Evolutionary conservation across 2,797 vertebrate genomes (phyloP).

Genomic region (Tragelaphus eurycerus): DNA sequence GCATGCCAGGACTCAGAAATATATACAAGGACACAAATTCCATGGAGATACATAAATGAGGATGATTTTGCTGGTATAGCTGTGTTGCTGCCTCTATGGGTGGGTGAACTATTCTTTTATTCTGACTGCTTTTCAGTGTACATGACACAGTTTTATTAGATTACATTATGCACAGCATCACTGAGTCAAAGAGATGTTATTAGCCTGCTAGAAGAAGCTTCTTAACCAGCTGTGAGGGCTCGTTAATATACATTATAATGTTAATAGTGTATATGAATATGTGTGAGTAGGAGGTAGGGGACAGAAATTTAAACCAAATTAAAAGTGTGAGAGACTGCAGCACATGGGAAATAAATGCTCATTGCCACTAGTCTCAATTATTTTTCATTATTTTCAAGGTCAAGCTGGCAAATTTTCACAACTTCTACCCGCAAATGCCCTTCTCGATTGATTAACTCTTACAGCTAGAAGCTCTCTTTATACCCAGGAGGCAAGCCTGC

Average conservation of each 20-base stretch:
- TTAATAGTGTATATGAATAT: constrained; percentile 72
- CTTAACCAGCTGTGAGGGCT: constrained; percentile 75
- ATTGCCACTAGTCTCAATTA: constrained; percentile 75
- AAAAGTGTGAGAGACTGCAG: constrained; percentile 78
- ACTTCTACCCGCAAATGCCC: constrained; percentile 60
- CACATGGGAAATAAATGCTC: constrained; percentile 70
- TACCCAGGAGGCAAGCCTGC: constrained; percentile 59
- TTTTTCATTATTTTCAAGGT: constrained; percentile 78
- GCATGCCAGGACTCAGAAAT: not conserved
- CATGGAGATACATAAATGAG: not conserved
- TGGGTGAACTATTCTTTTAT: constrained; percentile 44
- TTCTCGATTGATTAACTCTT: constrained; percentile 70
- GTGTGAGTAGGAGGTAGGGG: constrained; percentile 76
- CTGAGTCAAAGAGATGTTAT: constrained; percentile 54
- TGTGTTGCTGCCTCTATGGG: not conserved
- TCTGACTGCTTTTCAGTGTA: constrained; percentile 48
- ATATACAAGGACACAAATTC: constrained; percentile 27
- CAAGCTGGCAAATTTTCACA: constrained; percentile 65
- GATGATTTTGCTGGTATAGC: constrained; percentile 30
- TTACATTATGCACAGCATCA: constrained; percentile 47
- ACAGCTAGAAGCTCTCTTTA: constrained; percentile 61
- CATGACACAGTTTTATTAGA: constrained; percentile 56
- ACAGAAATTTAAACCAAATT: constrained; percentile 75
- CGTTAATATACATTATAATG: constrained; percentile 78
- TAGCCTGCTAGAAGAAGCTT: constrained; percentile 69